Conservation (phyloP, 1,140 invertebrate genomes). For the Caenorhabditis brenneri region DNA sequence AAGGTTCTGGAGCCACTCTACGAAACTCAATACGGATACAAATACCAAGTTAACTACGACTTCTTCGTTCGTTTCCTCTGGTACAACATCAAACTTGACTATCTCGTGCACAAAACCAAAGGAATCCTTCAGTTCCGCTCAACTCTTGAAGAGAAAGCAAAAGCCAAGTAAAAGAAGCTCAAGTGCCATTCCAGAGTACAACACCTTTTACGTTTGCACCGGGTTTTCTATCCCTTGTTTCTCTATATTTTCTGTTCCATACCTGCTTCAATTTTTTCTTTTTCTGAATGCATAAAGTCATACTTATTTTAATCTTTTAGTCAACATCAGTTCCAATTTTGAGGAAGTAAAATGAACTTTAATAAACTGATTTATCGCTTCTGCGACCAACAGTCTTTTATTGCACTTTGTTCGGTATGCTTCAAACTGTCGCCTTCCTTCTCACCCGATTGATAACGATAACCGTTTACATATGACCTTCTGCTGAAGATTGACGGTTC, state of each 20-base stretch:
- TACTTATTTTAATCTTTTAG: neutral
- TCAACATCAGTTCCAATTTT: no score
- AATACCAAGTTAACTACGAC: slow-evolving; percentile 23
- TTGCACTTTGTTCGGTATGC: slow-evolving; percentile 23
- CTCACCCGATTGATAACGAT: neutral
- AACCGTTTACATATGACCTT: neutral
- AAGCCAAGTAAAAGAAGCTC: slow-evolving; percentile 3
- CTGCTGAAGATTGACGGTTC: neutral
- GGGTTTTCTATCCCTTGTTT: neutral
- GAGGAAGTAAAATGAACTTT: neutral
- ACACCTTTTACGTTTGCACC: slow-evolving; percentile 16
- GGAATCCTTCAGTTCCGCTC: slow-evolving; percentile 35
- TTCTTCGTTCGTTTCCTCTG: slow-evolving; percentile 3
- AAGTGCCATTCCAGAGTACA: slow-evolving; percentile 27
- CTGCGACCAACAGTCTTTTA: neutral
- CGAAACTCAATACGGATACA: slow-evolving; percentile 35
- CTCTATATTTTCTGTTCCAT: neutral
- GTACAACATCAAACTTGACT: slow-evolving; percentile 25
- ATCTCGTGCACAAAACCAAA: slow-evolving; percentile 6
- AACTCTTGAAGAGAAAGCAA: slow-evolving; percentile 27
- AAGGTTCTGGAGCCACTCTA: slow-evolving; percentile 22
- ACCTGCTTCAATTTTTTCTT: neutral
- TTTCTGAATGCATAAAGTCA: neutral
- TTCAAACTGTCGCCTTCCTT: neutral
- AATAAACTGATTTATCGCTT: neutral